These are phyloP conservation scores for Zapornia atra DNA, from an alignment of 2,113 vertebrate species.

Conservation along the genomic window DNA sequence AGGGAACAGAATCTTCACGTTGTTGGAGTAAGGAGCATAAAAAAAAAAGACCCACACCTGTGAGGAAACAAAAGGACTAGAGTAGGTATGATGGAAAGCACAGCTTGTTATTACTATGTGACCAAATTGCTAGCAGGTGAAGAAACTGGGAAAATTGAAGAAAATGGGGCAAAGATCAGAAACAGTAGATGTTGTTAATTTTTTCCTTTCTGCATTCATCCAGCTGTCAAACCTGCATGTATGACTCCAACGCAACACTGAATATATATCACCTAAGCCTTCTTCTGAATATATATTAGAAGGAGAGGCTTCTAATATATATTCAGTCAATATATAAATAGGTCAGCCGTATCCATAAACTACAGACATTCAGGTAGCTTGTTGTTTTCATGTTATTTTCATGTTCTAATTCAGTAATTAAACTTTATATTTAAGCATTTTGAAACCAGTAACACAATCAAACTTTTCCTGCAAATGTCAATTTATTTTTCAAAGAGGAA, in stretches of 20 bases:
- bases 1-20: background rate
- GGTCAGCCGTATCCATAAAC: background rate
- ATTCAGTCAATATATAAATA: background rate
- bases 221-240: background rate
- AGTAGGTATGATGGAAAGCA: background rate
- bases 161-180: background rate
- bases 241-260: background rate
- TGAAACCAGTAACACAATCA: background rate
- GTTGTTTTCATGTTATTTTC: background rate
- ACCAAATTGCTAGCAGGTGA: background rate
- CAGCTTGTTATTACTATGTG: background rate
- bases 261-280: background rate
- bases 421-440: background rate
- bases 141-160: background rate
- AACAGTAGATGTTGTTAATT: background rate
- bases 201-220: background rate
- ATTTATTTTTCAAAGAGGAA: background rate
- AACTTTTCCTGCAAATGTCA: background rate
- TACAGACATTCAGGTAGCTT: background rate
- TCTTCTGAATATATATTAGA: too few relatives aligned
- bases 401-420: background rate
- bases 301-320: background rate
- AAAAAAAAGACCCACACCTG: background rate
- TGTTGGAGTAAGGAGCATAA: background rate
- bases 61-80: background rate